phyloP scores from a whole-genome alignment of 2,888 invertebrate genomes.

The Phragmatobia fuliginosa region DNA sequence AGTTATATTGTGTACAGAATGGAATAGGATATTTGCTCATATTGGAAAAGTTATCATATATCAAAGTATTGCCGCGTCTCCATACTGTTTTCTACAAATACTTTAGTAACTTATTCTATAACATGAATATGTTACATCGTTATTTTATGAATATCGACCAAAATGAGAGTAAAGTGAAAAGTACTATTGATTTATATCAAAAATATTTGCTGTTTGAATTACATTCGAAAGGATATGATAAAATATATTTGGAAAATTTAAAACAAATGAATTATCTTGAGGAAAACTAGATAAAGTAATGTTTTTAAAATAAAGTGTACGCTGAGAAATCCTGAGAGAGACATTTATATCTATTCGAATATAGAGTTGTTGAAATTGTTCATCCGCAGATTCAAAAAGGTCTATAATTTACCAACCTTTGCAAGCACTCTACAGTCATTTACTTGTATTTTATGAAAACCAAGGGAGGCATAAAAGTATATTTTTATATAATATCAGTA shows the following conservation, averaged over 20 bases:
- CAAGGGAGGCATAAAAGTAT: neutral
- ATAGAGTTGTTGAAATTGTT: neutral
- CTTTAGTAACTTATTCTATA: neutral
- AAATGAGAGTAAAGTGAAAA: neutral
- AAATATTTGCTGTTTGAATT: neutral
- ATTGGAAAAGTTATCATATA: constrained; percentile 47
- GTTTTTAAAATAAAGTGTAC: neutral
- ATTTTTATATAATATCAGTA: neutral
- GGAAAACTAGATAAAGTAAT: too few relatives aligned
- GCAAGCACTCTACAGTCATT: neutral
- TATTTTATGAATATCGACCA: neutral
- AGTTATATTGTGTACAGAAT: constrained; percentile 34
- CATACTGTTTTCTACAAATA: constrained; percentile 6
- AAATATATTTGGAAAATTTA: neutral
- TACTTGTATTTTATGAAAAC: neutral
- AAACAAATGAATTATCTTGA: too few relatives aligned
- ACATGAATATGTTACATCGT: neutral
- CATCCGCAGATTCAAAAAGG: neutral
- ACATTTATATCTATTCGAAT: neutral
- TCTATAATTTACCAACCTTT: neutral
- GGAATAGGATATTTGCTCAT: constrained; percentile 30
- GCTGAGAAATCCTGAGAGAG: neutral
- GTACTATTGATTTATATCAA: neutral
- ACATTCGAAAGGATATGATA: neutral
- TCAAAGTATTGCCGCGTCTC: constrained; percentile 32